These are phyloP conservation scores for Saturnia pavonia DNA, from an alignment of 2,888 invertebrate genomes.

Conservation along the genomic window DNA sequence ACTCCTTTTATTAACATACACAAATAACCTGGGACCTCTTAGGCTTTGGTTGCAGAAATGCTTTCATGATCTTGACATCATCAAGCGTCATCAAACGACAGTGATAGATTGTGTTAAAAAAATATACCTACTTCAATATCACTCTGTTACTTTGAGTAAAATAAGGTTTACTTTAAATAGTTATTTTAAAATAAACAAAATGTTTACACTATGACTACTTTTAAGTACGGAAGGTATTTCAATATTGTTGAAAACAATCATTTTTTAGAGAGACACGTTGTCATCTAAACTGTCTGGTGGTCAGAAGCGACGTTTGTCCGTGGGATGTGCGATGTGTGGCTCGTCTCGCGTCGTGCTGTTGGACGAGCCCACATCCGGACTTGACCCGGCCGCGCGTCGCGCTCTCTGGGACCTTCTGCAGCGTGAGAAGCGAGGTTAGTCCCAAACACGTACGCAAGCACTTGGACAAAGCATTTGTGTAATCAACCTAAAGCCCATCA, in stretches of 20 bases:
- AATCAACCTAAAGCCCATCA: background rate
- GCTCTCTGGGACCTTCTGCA: conserved; percentile 94
- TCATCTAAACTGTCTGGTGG: conserved; percentile 92
- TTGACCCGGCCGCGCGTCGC: conserved; percentile 94
- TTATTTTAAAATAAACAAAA: too few species aligned
- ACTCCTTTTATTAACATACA: too few species aligned
- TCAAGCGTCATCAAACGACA: too few species aligned
- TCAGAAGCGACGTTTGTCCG: conserved; percentile 93
- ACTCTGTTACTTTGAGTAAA: too few species aligned
- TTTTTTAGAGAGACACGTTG: conserved; percentile 74
- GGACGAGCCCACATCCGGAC: conserved; percentile 94
- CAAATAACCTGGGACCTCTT: too few species aligned
- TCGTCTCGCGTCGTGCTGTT: conserved; percentile 86
- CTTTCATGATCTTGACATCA: too few species aligned
- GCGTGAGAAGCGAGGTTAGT: conserved; percentile 83
- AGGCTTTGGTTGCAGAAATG: too few species aligned
- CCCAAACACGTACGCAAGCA: conserved; percentile 30
- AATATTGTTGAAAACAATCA: background rate
- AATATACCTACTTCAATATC: too few species aligned
- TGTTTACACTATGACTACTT: too few species aligned
- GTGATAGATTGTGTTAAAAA: too few species aligned
- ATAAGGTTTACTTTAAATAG: too few species aligned
- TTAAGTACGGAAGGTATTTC: too few species aligned
- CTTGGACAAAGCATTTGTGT: background rate
- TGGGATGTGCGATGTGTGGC: conserved; percentile 94